Percentiles rank a stretch among this genome's conserved stretches.
Conservation (phyloP, 2,888 invertebrate genomes). For the Pheosia gnoma region DNA sequence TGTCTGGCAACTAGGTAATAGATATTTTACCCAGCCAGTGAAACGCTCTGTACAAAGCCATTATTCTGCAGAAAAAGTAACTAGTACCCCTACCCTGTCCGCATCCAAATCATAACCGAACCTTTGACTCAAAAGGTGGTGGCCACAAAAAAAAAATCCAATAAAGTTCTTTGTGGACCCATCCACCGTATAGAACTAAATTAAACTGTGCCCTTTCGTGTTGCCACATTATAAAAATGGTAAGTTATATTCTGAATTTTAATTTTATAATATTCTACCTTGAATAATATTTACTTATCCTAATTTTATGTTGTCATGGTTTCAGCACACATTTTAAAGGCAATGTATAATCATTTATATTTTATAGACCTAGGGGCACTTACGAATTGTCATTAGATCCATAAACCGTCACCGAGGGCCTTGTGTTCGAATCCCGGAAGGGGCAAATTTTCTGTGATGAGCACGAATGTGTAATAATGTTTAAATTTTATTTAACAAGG, state of each 20-base stretch:
- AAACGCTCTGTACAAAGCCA: neutral
- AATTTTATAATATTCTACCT: constrained; percentile 5
- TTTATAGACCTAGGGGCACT: too few species aligned
- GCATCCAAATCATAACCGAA: constrained; percentile 43
- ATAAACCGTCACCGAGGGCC: too few species aligned
- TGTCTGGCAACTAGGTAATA: too few species aligned
- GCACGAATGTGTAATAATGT: too few species aligned
- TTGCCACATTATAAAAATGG: constrained; percentile 24
- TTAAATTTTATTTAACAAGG: too few species aligned
- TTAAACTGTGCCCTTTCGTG: constrained; percentile 38
- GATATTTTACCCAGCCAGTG: neutral
- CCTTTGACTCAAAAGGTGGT: constrained; percentile 42
- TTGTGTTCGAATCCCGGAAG: too few species aligned
- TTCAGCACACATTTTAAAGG: too few species aligned
- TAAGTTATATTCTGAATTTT: neutral
- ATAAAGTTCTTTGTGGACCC: constrained; percentile 46
- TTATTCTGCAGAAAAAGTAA: neutral
- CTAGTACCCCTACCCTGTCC: neutral
- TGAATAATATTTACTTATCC: too few species aligned
- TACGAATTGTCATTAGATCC: too few species aligned
- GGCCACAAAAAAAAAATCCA: constrained; percentile 46
- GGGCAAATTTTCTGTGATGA: too few species aligned
- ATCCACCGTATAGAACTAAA: constrained; percentile 41
- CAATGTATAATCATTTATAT: too few species aligned
- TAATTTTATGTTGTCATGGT: too few species aligned